Evolutionary conservation across 2,797 vertebrate genomes (phyloP).

Genomic region (Argya squamiceps): DNA sequence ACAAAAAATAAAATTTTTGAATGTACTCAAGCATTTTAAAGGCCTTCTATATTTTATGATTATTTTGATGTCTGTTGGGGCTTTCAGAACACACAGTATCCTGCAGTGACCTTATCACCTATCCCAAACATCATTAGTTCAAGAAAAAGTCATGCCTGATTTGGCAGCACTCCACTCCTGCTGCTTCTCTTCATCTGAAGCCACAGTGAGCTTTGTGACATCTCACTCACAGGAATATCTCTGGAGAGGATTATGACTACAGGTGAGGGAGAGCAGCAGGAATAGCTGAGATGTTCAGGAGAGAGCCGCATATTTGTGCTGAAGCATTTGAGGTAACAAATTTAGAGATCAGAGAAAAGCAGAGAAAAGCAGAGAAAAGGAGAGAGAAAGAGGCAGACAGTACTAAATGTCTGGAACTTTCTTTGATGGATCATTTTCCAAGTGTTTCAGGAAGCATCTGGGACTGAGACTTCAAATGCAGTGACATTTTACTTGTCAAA

Average conservation of each 20-base stretch:
- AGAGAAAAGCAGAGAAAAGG: background rate
- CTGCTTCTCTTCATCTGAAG: background rate
- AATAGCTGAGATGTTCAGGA: background rate
- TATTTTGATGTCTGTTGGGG: background rate
- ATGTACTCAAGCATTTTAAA: background rate
- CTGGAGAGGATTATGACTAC: background rate
- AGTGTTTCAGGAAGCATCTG: background rate
- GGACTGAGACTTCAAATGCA: background rate
- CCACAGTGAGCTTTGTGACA: background rate
- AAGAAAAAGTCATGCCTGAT: background rate
- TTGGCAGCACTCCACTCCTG: background rate
- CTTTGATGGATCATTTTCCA: background rate
- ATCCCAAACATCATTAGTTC: background rate
- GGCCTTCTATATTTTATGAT: rapidly evolving
- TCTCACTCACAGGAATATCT: background rate
- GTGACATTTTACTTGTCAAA: background rate
- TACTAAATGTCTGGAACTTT: background rate
- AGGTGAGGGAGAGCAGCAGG: background rate
- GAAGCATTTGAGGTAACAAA: background rate
- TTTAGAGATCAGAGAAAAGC: background rate
- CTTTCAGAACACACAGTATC: background rate
- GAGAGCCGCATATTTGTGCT: background rate
- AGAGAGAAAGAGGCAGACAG: background rate
- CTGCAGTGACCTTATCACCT: background rate
- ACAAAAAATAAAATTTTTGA: background rate